Base-by-base conservation (phyloP, 2,888 invertebrate species). In the Callyntrura guangdongensis region DNA sequence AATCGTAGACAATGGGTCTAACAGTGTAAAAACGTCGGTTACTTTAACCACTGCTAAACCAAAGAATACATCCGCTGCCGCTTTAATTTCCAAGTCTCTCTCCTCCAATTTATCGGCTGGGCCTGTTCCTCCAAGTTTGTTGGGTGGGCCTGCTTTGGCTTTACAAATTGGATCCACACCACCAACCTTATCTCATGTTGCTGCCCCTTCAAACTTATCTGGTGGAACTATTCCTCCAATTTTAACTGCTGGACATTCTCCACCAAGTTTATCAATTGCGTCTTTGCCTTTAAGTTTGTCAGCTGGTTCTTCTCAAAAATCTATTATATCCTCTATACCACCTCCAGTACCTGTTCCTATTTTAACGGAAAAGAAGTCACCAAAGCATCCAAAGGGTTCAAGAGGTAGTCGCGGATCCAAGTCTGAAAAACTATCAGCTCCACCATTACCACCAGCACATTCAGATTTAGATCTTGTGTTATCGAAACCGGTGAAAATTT, bases 381-480 rank as follows among this genome's bases (percentile, higher is more conserved):
- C 25, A 94, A 94, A 72, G 36, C 36, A 36, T 4, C 95, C 95
- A 91, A 95, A 95, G 94, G 96, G 96, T 14, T 86, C 84, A n/a
- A 56, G 83, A 20, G 82, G 89, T 45, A 86, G 77, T 27, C 90
- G 90, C 17, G 72, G 61, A 0, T 82, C 81, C 4, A 86, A 87
- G 49, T n/a, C 86, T 20, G 84, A 90, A 20, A 81, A 90, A 11
- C 14, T 47, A 64, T 69, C 88, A 88, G 67, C 87, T 2, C 82
- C 85, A 17, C 25, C 69, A 27, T 5, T 72, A 11, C 11, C 74
- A 3, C 69, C 87, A 47, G 9, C 45, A 20, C 87, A 56, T 69
- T 69, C 72, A 36, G 91, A 89, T 90, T 83, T 92, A 67, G 92
- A 92, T 74, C 74, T 88, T 22, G 91, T 90, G 11, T 47, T 91